Evolutionary conservation across 1,140 invertebrate species (phyloP), one percentile per base, ranked within the genome.

Genomic region (Calliopsis andreniformis): DNA sequence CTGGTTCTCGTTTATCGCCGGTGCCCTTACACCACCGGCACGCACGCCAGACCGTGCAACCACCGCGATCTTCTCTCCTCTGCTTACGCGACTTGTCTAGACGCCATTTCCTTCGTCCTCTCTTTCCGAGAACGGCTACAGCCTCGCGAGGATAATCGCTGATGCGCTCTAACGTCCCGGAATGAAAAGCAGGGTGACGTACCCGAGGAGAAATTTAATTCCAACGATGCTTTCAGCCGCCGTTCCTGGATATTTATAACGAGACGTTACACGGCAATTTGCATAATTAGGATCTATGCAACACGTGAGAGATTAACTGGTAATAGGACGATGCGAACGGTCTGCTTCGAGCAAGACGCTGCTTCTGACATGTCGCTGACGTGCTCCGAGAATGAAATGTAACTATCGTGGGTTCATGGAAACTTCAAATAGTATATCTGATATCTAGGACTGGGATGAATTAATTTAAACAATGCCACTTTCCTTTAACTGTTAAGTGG

Each of bases 1-100:
- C 77, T 82, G 76, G 67, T 80, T 84, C 76, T 83, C 55, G 67
- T 78, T 73, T 73, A 81, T 76, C 78, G 56, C 42, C 25, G 25
- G 59, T 72, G 43, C 30, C 39, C 67, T 67, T 35, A 25, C 25
- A 45, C 71, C 18, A n/a, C 6, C 39, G 14, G 5, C 55, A 23
- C 18, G 16, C 7, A 55, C 2, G 43, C 42, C 18, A 30, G 28
- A 47, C 25, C 72, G 25, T 39, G 62, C 25, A 49, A 63, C 32
- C 42, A n/a, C 32, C 51, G 30, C 62, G 39, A 72, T 66, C 35
- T 64, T n/a, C 56, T 42, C 23, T 43, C 32, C 68, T 49, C 53
- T 18, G 2, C 10, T 39, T 10, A 10, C 25, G 56, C 49, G 23
- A 18, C 32, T 42, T 30, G 55, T 69, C 35, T 32, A 42, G 39